A percentile compares a stretch with the other conserved stretches of the same genome.
phyloP scores from a whole-genome alignment of 2,888 invertebrate genomes.

The Sphaeridia pumilis region DNA sequence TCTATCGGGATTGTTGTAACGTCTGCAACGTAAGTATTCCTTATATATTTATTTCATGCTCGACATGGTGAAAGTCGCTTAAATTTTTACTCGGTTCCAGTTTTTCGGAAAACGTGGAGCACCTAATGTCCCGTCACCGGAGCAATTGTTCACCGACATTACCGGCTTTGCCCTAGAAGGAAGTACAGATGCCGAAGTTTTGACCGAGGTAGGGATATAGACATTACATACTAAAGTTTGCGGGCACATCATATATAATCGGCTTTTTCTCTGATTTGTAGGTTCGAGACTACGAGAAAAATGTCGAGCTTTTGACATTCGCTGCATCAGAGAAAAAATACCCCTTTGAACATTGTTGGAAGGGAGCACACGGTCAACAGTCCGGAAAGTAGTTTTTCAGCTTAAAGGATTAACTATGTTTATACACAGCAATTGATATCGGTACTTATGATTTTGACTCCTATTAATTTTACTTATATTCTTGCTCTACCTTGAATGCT shows the following conservation, averaged over 20 bases:
- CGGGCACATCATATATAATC: not conserved
- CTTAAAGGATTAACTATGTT: no score
- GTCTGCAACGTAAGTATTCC: conserved; percentile 37
- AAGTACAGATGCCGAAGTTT: conserved; percentile 40
- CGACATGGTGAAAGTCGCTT: no score
- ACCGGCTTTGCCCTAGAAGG: conserved; percentile 51
- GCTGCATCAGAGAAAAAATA: conserved; percentile 52
- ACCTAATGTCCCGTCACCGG: conserved; percentile 51
- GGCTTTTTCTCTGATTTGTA: conserved; percentile 37
- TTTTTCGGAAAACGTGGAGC: conserved; percentile 63
- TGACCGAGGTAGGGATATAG: conserved; percentile 38
- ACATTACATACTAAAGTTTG: conserved; percentile 2
- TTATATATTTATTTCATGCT: not conserved
- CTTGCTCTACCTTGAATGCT: no score
- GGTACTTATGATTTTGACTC: no score
- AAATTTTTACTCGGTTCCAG: no score
- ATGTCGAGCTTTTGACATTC: conserved; percentile 47
- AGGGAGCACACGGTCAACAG: conserved; percentile 37
- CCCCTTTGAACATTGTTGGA: conserved; percentile 61
- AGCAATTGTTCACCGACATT: conserved; percentile 62
- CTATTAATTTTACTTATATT: no score
- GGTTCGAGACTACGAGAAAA: conserved; percentile 50
- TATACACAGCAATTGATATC: no score
- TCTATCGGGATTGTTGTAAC: conserved; percentile 47
- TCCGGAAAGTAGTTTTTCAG: no score